These are phyloP conservation scores for Trichoplusia ni DNA, from an alignment of 1,140 invertebrate genomes.

Conservation along the genomic window DNA sequence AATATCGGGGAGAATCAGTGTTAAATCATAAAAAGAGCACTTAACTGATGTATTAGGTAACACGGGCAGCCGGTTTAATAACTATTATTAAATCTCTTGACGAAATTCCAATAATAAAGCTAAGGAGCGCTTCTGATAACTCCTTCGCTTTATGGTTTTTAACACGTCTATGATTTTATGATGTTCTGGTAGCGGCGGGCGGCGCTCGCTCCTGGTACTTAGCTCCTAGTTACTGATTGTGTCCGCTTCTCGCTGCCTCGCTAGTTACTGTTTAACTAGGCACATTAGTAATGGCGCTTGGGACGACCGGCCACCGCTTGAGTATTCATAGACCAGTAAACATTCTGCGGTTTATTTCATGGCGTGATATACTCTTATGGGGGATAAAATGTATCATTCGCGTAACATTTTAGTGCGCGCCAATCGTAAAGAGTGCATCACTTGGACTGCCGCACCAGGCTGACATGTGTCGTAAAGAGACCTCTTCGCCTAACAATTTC, in stretches of 20 bases:
- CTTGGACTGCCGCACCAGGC: constrained; percentile 58
- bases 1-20: constrained; percentile 65
- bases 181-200: constrained; percentile 18
- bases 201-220: constrained; percentile 16
- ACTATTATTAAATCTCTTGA: constrained; percentile 72
- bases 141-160: constrained; percentile 34
- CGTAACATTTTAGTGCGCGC: constrained; percentile 62
- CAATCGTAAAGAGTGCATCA: constrained; percentile 77
- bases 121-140: constrained; percentile 41
- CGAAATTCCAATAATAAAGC: constrained; percentile 64
- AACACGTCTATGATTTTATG: constrained; percentile 34
- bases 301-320: background rate
- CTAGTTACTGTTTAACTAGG: too few species aligned
- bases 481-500: constrained; percentile 81
- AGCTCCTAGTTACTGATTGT: background rate
- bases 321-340: constrained; percentile 26
- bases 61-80: constrained; percentile 70
- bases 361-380: constrained; percentile 51
- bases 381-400: constrained; percentile 73
- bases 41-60: constrained; percentile 67
- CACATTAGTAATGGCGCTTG: too few species aligned
- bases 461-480: constrained; percentile 80
- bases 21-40: constrained; percentile 73
- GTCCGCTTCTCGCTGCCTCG: background rate
- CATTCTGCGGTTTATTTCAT: constrained; percentile 24